phyloP scores from a whole-genome alignment of 2,113 vertebrate species.

The Semicossyphus pulcher region DNA sequence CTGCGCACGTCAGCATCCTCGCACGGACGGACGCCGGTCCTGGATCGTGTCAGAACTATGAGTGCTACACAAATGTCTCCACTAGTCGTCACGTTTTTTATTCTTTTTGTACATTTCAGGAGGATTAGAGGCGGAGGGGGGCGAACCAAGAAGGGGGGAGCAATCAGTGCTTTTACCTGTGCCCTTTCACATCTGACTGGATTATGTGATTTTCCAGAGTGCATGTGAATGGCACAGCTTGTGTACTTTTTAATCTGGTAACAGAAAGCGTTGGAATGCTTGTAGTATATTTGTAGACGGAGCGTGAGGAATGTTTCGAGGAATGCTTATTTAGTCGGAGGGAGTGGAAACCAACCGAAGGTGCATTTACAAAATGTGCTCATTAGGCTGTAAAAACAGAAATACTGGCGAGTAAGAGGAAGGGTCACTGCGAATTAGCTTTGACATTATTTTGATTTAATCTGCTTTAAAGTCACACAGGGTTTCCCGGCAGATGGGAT shows the following conservation, averaged over 20 bases:
- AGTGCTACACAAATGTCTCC: conserved; percentile 78
- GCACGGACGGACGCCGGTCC: conserved; percentile 56
- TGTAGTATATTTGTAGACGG: conserved; percentile 33
- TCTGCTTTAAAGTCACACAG: conserved; percentile 76
- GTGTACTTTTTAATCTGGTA: conserved; percentile 67
- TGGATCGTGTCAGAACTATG: conserved; percentile 80
- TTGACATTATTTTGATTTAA: conserved; percentile 77
- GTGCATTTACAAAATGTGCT: conserved; percentile 70
- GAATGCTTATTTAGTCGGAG: conserved; percentile 64
- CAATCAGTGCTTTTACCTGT: conserved; percentile 64
- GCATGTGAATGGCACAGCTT: conserved; percentile 76
- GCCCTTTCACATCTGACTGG: conserved; percentile 72
- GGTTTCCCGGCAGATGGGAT: conserved; percentile 72
- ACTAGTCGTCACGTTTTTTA: conserved; percentile 59
- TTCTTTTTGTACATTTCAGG: conserved; percentile 85
- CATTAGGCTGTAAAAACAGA: conserved; percentile 48
- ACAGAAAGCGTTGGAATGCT: conserved; percentile 67
- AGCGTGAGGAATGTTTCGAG: conserved; percentile 72
- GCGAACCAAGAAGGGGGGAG: conserved; percentile 42
- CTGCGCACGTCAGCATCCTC: conserved; percentile 28
- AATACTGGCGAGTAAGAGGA: conserved; percentile 44
- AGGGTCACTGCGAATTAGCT: conserved; percentile 77
- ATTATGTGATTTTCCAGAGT: conserved; percentile 76
- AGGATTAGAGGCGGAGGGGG: conserved; percentile 64
- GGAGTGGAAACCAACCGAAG: conserved; percentile 56